Evolutionary conservation across 2,113 vertebrate genomes (phyloP).

Genomic region (Shinisaurus crocodilurus): DNA sequence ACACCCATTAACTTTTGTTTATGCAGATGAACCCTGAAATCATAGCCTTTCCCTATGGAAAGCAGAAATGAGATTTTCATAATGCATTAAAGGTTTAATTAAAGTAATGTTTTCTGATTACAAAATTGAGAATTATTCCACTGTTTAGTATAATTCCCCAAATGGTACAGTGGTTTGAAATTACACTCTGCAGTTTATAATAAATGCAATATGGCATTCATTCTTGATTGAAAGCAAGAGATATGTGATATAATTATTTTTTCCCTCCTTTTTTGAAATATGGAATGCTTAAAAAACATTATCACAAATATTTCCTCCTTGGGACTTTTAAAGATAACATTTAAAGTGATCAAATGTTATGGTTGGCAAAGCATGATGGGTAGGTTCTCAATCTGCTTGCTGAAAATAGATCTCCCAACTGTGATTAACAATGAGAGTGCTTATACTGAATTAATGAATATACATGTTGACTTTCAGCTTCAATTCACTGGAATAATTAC

Average conservation of each 20-base stretch:
- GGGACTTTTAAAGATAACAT: conserved; percentile 37
- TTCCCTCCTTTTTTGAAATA: background rate
- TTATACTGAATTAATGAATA: conserved; percentile 68
- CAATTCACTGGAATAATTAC: conserved; percentile 69
- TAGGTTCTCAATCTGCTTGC: conserved; percentile 34
- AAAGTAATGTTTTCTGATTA: background rate
- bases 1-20: conserved; percentile 8
- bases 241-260: background rate
- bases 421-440: conserved; percentile 54
- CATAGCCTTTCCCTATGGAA: background rate
- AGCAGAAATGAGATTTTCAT: background rate
- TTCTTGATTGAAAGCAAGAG: conserved; percentile 29
- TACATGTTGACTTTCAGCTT: conserved; percentile 66
- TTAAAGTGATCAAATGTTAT: conserved; percentile 52
- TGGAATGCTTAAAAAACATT: conserved; percentile 28
- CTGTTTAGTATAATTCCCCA: conserved; percentile 18
- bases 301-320: conserved; percentile 28
- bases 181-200: conserved; percentile 4
- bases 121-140: conserved; percentile 8
- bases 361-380: conserved; percentile 48
- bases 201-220: background rate
- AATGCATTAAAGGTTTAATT: conserved; percentile 29
- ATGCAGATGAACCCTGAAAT: background rate
- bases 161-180: conserved; percentile 4
- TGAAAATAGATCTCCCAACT: conserved; percentile 59